Conservation (phyloP, 2,113 vertebrate species). For the Neolamprologus cancellatus region DNA sequence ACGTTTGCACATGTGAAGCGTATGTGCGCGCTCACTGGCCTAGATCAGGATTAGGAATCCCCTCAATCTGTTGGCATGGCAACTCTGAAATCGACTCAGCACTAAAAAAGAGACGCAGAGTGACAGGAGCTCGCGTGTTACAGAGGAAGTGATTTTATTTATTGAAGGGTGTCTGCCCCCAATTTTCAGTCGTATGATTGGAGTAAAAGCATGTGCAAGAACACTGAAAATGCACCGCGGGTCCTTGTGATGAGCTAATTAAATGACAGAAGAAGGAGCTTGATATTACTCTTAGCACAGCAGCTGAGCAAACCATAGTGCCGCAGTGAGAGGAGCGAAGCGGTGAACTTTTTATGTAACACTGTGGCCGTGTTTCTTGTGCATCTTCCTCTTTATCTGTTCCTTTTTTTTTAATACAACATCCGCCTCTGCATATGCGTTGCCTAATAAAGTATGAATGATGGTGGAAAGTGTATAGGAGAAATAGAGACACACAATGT, state of each 20-base stretch:
- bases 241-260: background rate
- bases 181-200: background rate
- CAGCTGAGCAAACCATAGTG: background rate
- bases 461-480: background rate
- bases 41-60: conserved; percentile 32
- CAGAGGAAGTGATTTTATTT: background rate
- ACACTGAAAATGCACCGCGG: background rate
- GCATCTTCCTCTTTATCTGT: background rate
- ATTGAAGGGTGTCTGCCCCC: background rate
- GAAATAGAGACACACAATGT: background rate
- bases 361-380: background rate
- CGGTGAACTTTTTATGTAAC: background rate
- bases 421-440: background rate
- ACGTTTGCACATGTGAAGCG: background rate
- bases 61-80: conserved; percentile 56
- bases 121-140: background rate
- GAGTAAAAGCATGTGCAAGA: background rate
- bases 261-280: background rate
- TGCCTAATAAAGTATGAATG: conserved; percentile 46
- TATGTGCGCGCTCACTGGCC: background rate
- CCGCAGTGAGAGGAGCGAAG: background rate
- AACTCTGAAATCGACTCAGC: conserved; percentile 36
- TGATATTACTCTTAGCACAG: background rate
- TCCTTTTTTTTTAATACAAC: background rate
- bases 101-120: background rate